Percentiles rank a stretch among this genome's conserved stretches.
phyloP scores from a whole-genome alignment of 2,797 vertebrate genomes.

The Anguilla obscura region DNA sequence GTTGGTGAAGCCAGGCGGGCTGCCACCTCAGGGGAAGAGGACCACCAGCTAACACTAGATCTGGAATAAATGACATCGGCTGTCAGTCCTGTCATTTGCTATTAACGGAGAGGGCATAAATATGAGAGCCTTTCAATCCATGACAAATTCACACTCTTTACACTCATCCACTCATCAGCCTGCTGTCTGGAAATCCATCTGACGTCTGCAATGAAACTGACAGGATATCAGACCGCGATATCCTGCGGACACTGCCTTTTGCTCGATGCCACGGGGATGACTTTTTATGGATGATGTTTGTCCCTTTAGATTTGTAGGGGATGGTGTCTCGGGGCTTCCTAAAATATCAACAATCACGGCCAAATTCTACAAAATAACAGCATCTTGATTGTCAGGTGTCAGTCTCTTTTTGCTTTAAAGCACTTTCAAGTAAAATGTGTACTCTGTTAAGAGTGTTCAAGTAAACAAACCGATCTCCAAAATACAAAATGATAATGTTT shows the following conservation, averaged over 20 bases:
- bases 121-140: neutral
- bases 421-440: neutral
- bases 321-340: neutral
- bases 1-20: neutral
- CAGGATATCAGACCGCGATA: neutral
- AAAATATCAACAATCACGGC: neutral
- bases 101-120: constrained; percentile 15
- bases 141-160: constrained; percentile 20
- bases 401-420: neutral
- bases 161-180: constrained; percentile 21
- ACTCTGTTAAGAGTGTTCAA: neutral
- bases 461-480: neutral
- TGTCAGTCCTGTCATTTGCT: constrained; percentile 22
- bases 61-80: constrained; percentile 26
- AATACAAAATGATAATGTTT: neutral
- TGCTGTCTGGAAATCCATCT: constrained; percentile 43
- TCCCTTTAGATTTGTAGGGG: constrained; percentile 14
- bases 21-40: neutral
- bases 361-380: neutral
- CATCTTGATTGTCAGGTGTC: neutral
- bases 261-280: neutral
- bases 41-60: constrained; percentile 5
- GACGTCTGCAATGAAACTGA: constrained; percentile 3
- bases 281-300: constrained; percentile 2
- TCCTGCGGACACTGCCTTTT: constrained; percentile 9